Conservation (phyloP, 2,888 invertebrate genomes). For the Temnothorax ravouxi region DNA sequence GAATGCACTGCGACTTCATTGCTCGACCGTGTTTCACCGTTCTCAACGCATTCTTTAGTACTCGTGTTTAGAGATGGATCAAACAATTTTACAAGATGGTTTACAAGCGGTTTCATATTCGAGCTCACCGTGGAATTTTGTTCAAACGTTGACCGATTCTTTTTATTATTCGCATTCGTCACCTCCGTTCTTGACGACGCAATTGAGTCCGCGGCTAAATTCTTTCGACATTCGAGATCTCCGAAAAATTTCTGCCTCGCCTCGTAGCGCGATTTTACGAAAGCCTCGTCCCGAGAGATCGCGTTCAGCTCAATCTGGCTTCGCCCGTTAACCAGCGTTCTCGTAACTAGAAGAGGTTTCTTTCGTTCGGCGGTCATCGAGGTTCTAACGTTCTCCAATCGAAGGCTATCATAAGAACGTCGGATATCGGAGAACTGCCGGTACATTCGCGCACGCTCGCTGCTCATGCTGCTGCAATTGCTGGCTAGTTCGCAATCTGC, state of each 20-base stretch:
- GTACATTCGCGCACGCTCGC: conserved; percentile 52
- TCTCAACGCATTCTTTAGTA: neutral
- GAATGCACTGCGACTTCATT: neutral
- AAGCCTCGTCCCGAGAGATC: neutral
- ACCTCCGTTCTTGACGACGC: neutral
- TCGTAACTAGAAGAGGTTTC: conserved; percentile 68
- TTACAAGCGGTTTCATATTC: neutral
- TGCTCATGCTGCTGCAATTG: conserved; percentile 70
- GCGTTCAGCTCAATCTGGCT: neutral
- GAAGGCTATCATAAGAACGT: conserved; percentile 65
- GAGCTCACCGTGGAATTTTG: conserved; percentile 7
- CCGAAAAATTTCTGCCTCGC: conserved; percentile 74
- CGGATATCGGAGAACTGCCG: conserved; percentile 49
- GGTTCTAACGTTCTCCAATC: conserved; percentile 76
- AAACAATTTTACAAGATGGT: neutral
- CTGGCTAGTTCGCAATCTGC: conserved; percentile 79
- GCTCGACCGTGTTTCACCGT: neutral
- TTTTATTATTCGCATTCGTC: neutral
- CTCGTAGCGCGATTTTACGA: conserved; percentile 17
- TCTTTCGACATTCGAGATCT: conserved; percentile 52
- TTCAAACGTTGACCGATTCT: conserved; percentile 21
- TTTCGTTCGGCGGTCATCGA: conserved; percentile 75
- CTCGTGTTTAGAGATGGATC: neutral
- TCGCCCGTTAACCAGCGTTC: neutral
- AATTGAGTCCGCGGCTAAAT: neutral